Evolutionary conservation across 2,797 vertebrate species (phyloP).

Genomic region (Dicrostonyx torquatus): DNA sequence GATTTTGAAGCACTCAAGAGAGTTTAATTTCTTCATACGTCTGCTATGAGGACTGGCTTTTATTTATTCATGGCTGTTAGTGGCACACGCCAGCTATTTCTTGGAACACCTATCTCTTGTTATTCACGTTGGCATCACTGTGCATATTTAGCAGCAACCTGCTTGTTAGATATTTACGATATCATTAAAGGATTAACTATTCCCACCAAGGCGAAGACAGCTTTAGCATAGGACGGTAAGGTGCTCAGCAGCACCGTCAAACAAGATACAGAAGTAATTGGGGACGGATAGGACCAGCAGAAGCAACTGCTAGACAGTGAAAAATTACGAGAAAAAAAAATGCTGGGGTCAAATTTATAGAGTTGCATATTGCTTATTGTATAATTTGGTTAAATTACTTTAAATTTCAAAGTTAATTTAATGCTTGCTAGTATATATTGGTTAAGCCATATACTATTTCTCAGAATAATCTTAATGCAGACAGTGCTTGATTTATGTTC

Average conservation of each 20-base stretch:
- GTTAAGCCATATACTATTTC: slow-evolving; percentile 40
- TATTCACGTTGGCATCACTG: slow-evolving; percentile 82
- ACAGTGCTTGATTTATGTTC: slow-evolving; percentile 50
- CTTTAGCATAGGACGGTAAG: slow-evolving; percentile 74
- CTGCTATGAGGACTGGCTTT: slow-evolving; percentile 52
- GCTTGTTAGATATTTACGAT: slow-evolving; percentile 82
- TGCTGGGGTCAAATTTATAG: slow-evolving; percentile 13
- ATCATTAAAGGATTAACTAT: slow-evolving; percentile 77
- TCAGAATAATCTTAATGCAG: slow-evolving; percentile 68
- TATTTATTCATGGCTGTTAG: slow-evolving; percentile 63
- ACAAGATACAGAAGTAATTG: slow-evolving; percentile 39
- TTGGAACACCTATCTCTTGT: slow-evolving; percentile 73
- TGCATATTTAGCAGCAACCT: slow-evolving; percentile 84
- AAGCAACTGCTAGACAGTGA: slow-evolving; percentile 12
- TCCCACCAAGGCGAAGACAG: slow-evolving; percentile 65
- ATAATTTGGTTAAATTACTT: slow-evolving; percentile 55
- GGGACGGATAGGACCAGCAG: neutral
- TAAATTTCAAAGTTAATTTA: slow-evolving; percentile 70
- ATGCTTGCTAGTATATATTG: slow-evolving; percentile 28
- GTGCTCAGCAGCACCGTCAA: slow-evolving; percentile 65
- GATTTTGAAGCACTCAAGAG: slow-evolving; percentile 53
- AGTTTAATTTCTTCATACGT: slow-evolving; percentile 60
- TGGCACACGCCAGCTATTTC: slow-evolving; percentile 73
- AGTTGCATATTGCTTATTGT: slow-evolving; percentile 48
- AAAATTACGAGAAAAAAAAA: slow-evolving; percentile 57